Evolutionary conservation across 2,797 vertebrate species (phyloP), one percentile per base, ranked within the genome.

Genomic region (Cirrhinus mrigala): DNA sequence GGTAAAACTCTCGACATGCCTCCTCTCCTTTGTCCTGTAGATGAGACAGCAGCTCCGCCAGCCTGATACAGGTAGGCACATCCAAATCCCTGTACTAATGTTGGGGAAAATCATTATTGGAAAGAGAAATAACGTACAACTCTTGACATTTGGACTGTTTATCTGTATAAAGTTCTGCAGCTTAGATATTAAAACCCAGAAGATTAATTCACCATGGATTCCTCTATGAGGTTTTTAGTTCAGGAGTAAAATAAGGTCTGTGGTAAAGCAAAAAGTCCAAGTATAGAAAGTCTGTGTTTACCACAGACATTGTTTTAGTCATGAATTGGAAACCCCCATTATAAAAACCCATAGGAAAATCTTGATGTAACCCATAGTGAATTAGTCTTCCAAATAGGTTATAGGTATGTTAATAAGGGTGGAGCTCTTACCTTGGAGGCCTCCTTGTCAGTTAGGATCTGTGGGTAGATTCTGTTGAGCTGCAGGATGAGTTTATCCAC

Each of bases 391-490:
- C 40, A 6, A 44, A 44, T 8, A 5, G 33, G 33, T 37, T 37
- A 4, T 37, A 37, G 33, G 4, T 4, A 5, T 37, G 33, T 15
- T 58, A 5, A 20, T 48, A 11, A 50, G 14, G 37, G 50, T n/a
- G 68, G 85, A 40, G 14, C 12, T 9, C 90, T 91, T 92, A 99
- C 98, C 96, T 92, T 98, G 90, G 97, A 96, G 7, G 98, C 98
- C 91, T 99, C 98, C 89, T 96, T 96, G 93, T 99, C 96, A n/a
- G 94, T 95, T 83, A 99, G 97, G 89, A 99, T 96, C 92, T 99
- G 98, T 4, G 98, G 98, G 91, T 99, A 97, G 93, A 99, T 98
- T 88, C 98, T 96, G 92, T 99, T 99, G 64, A 99, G 96, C 94
- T 99, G 98, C 81, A 99, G 95, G 87, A 99, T 94, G 75, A 99